phyloP scores from a whole-genome alignment of 2,797 vertebrate genomes.

The Gymnopithys bicolor region DNA sequence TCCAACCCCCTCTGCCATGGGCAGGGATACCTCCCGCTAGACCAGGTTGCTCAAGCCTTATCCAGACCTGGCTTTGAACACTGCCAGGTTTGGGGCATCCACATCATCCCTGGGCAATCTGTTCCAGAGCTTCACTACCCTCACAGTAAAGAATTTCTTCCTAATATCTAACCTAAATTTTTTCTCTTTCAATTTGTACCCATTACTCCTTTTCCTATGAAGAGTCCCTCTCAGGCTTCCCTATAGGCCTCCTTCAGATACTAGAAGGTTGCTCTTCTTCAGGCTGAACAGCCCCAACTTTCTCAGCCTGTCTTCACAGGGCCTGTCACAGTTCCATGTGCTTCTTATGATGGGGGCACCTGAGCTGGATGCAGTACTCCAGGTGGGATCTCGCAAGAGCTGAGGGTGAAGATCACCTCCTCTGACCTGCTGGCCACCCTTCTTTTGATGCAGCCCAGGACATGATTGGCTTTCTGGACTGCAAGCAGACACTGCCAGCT shows the following conservation, averaged over 20 bases:
- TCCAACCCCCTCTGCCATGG: background rate
- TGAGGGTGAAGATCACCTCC: background rate
- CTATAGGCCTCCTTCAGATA: background rate
- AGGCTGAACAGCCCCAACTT: background rate
- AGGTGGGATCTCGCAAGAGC: background rate
- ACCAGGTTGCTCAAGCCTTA: background rate
- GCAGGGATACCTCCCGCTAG: background rate
- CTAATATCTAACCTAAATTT: background rate
- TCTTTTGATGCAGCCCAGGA: background rate
- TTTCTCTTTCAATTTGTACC: background rate
- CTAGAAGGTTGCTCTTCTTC: background rate
- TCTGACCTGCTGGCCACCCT: fast-evolving
- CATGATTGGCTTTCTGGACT: background rate
- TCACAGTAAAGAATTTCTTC: background rate
- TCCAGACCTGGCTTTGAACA: background rate
- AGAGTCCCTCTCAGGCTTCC: background rate
- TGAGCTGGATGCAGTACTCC: background rate
- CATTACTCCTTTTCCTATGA: background rate
- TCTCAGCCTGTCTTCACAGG: background rate
- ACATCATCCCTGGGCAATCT: background rate
- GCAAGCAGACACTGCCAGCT: fast-evolving
- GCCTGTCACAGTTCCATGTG: background rate
- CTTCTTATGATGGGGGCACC: fast-evolving
- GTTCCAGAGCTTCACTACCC: background rate
- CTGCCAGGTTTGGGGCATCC: background rate